Percentiles rank a stretch among this genome's conserved stretches.
phyloP scores from a whole-genome alignment of 2,113 vertebrate species.

The Cariama cristata region DNA sequence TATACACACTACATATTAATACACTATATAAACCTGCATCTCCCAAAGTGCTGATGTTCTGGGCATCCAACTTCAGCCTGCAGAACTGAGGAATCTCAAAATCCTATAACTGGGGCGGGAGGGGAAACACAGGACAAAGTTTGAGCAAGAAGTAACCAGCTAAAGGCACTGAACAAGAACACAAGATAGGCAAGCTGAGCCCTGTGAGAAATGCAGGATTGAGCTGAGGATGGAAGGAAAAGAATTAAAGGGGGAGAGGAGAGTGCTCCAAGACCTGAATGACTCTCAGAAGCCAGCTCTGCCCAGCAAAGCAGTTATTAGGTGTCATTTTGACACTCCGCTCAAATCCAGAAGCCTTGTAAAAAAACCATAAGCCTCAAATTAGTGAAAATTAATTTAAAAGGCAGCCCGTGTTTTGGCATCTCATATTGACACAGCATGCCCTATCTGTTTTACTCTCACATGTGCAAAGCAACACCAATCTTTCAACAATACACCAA shows the following conservation, averaged over 20 bases:
- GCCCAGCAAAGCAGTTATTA: neutral
- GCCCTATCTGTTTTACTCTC: constrained; percentile 50
- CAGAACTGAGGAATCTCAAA: neutral
- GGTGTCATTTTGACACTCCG: neutral
- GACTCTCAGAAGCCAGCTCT: neutral
- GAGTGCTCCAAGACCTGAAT: neutral
- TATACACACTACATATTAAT: neutral
- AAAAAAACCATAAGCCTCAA: neutral
- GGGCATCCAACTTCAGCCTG: neutral
- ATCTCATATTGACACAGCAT: neutral
- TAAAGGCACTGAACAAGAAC: neutral
- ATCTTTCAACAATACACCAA: constrained; percentile 29
- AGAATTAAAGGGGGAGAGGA: neutral
- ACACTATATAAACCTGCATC: neutral
- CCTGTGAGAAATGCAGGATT: neutral
- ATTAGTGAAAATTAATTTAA: constrained; percentile 35
- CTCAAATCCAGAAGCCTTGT: constrained; percentile 2
- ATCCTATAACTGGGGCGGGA: neutral
- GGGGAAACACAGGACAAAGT: neutral
- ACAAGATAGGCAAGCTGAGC: neutral
- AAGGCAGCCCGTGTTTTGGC: constrained; percentile 47
- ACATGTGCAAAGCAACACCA: constrained; percentile 41
- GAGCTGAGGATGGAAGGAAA: neutral
- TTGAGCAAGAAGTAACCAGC: neutral
- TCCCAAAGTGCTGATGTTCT: neutral